Percentiles rank a stretch among this genome's conserved stretches.
phyloP scores from a whole-genome alignment of 1,140 invertebrate genomes.

The Nephila pilipes region DNA sequence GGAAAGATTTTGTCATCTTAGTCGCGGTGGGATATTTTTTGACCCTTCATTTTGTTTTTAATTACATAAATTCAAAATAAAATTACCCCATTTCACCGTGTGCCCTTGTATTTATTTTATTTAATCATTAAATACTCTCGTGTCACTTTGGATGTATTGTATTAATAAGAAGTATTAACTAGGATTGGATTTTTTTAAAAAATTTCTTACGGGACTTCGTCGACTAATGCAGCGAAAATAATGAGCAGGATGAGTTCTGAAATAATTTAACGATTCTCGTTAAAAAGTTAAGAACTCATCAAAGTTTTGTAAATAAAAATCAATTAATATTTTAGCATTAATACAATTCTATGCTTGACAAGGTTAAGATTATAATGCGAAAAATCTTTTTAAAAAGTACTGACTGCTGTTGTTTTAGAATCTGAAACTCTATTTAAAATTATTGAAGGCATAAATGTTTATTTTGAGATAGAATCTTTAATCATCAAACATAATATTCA shows the following conservation, averaged over 20 bases:
- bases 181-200: background rate
- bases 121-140: background rate
- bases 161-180: background rate
- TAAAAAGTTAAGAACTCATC: background rate
- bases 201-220: background rate
- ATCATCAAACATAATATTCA: too few relatives aligned
- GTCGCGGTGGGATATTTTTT: background rate
- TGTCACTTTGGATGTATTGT: background rate
- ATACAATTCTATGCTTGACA: background rate
- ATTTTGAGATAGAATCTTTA: too few relatives aligned
- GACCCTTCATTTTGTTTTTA: background rate
- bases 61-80: constrained; percentile 10
- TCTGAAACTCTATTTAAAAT: too few relatives aligned
- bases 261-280: background rate
- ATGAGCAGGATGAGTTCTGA: background rate
- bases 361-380: background rate
- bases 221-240: background rate
- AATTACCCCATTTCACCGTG: background rate
- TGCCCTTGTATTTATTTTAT: background rate
- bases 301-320: background rate
- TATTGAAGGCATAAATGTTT: too few relatives aligned
- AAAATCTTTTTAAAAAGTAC: too few relatives aligned
- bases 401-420: too few relatives aligned
- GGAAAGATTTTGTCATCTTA: constrained; percentile 27
- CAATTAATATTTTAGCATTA: background rate